Conservation (phyloP, 2,888 invertebrate genomes). For the Drosophila villosipedis region DNA sequence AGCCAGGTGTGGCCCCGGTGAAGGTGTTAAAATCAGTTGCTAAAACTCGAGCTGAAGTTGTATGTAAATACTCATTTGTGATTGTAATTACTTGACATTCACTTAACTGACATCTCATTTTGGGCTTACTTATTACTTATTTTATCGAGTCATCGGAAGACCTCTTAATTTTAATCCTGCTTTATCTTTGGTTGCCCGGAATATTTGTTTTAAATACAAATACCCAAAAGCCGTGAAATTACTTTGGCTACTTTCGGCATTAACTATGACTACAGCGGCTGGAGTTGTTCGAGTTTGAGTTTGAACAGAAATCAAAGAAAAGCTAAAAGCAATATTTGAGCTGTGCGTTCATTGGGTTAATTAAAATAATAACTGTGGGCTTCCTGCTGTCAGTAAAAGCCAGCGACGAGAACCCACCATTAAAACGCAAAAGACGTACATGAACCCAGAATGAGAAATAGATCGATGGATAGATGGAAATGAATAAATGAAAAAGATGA, state of each 20-base stretch:
- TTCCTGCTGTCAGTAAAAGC: conserved; percentile 59
- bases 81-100: conserved; percentile 4
- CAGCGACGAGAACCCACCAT: conserved; percentile 41
- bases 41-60: neutral
- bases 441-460: conserved; percentile 18
- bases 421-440: conserved; percentile 23
- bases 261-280: neutral
- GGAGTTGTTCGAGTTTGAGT: neutral
- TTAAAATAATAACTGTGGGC: conserved; percentile 72
- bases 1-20: conserved; percentile 8
- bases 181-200: neutral
- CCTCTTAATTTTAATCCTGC: neutral
- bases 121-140: neutral
- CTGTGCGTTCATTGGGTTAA: conserved; percentile 68
- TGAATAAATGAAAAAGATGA: conserved; percentile 11
- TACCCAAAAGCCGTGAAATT: conserved; percentile 28
- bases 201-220: conserved; percentile 34
- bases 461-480: conserved; percentile 19
- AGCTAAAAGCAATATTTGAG: conserved; percentile 12
- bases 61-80: conserved; percentile 12
- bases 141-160: neutral
- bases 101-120: neutral
- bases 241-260: conserved; percentile 10
- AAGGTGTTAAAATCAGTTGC: conserved; percentile 36
- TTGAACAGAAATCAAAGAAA: conserved; percentile 23